Base-by-base conservation (phyloP, 2,113 vertebrate species). In the Lophotis ruficrista region DNA sequence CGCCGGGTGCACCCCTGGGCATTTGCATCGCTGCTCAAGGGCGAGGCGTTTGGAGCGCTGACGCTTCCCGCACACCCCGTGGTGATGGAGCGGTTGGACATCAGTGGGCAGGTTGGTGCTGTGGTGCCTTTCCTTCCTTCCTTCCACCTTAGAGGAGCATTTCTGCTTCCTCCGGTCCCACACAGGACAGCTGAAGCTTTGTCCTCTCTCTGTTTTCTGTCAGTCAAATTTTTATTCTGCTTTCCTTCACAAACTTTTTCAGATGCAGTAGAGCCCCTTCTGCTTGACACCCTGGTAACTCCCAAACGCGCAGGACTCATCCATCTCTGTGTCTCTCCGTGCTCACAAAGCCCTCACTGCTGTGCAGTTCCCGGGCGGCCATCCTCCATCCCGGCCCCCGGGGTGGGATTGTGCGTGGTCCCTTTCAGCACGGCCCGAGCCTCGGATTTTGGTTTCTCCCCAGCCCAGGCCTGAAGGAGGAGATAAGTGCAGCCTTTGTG, bases 21-120 rank as follows among this genome's bases (percentile, higher is more conserved):
- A 3, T 31, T 76, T 28, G 64, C n/a, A 2, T 45, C 0, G 9
- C 79, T 54, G 83, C 81, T 53, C 17, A 3, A n/a, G 35, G 68
- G 27, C 0, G 5, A 61, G 73, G 64, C 10, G 8, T 37, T 87
- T 48, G 70, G 43, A 38, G 56, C 0, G 0, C 43, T 35, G 35
- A 9, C 9, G 0, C 51, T 73, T 28, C 80, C 31, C 7, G 6
- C 3, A 2, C 47, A 18, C 16, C 56, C 58, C 0, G 0, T 3
- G 2, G 47, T 10, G 60, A 7, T 6, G 57, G 57, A 79, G n/a
- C 41, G 14, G 35, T 35, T 57, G 64, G 61, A 20, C 48, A 6
- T 62, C 65, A 35, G 61, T 30, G 76, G 56, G 43, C 53, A 78
- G 30, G 21, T 41, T 53, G 84, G 30, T 69, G 77, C 66, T 87